Evolutionary conservation across 1,140 invertebrate genomes (phyloP).

Genomic region (Listronotus bonariensis): DNA sequence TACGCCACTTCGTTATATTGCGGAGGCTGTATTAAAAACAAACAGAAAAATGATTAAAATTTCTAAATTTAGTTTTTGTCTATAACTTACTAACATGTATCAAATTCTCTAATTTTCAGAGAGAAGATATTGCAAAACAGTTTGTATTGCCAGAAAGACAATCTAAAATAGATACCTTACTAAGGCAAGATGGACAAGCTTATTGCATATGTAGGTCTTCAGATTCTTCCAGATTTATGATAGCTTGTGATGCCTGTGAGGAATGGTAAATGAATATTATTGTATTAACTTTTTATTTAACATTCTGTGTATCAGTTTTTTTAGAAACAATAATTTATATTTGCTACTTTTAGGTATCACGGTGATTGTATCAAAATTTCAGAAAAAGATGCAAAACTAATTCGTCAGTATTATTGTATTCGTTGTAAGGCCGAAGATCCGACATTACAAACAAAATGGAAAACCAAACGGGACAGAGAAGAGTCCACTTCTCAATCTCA

Average conservation of each 20-base stretch:
- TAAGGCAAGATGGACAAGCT: slow-evolving; percentile 85
- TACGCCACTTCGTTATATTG: too few species aligned
- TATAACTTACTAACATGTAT: too few species aligned
- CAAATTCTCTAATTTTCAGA: slow-evolving; percentile 64
- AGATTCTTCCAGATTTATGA: slow-evolving; percentile 95
- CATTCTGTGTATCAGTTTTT: neutral
- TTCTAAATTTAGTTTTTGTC: too few species aligned
- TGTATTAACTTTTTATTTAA: too few species aligned
- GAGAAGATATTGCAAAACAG: slow-evolving; percentile 88
- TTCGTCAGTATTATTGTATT: slow-evolving; percentile 92
- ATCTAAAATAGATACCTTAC: slow-evolving; percentile 86
- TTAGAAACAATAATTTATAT: neutral
- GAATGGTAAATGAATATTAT: slow-evolving; percentile 72
- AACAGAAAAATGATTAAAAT: too few species aligned
- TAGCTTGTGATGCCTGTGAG: slow-evolving; percentile 95
- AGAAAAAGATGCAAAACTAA: slow-evolving; percentile 88
- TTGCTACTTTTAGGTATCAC: slow-evolving; percentile 69
- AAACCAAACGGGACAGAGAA: slow-evolving; percentile 64
- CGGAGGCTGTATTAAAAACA: too few species aligned
- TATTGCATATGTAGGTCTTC: slow-evolving; percentile 95
- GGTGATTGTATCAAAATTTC: slow-evolving; percentile 96
- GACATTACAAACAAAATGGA: slow-evolving; percentile 78
- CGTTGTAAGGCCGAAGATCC: slow-evolving; percentile 83
- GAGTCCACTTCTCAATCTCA: slow-evolving; percentile 26
- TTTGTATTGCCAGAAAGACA: slow-evolving; percentile 88